Evolutionary conservation across 2,113 vertebrate species (phyloP), one percentile per base, ranked within the genome.

Genomic region (Cromileptes altivelis): DNA sequence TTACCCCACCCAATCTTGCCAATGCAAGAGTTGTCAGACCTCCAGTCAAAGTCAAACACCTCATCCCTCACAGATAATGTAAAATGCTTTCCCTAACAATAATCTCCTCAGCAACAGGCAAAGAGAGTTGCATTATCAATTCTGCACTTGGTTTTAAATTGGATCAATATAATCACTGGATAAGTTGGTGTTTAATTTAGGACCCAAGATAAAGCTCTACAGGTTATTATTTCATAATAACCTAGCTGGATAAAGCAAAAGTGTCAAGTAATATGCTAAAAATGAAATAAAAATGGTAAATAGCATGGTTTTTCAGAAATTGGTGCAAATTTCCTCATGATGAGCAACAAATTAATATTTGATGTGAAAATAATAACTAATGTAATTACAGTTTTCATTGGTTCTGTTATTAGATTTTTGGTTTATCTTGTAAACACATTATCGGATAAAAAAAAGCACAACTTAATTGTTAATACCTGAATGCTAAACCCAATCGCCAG

Each of bases 41-140:
- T 30, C 27, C 21, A 81, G 85, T 84, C 49, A 15, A 50, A 50
- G 33, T 49, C 49, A 15, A 50, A 50, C 63, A 52, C 72, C 75
- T 56, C 60, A 55, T 33, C 15, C 19, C 6, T 47, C 23, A 21
- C 17, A 83, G 55, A 84, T 70, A 49, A 64, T 55, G 49, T 47
- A 52, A 68, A 60, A 76, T 42, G 55, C 17, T 53, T 75, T 82
- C 18, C 14, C 25, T 52, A n/a, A 6, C 40, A 67, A 23, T 70
- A 19, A 86, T 89, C 45, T 69, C 75, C 55, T 84, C 84, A 30
- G 81, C 64, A 91, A 85, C 82, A 85, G 62, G 63, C 55, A 78
- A 85, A 84, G 52, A 58, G 47, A 13, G 52, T 30, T 19, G 27
- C 18, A 21, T 55, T 57, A 69, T 70, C 14, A 77, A 23, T 76